Conservation (phyloP, 2,888 invertebrate genomes). For the Acrocyrtus sp. region DNA sequence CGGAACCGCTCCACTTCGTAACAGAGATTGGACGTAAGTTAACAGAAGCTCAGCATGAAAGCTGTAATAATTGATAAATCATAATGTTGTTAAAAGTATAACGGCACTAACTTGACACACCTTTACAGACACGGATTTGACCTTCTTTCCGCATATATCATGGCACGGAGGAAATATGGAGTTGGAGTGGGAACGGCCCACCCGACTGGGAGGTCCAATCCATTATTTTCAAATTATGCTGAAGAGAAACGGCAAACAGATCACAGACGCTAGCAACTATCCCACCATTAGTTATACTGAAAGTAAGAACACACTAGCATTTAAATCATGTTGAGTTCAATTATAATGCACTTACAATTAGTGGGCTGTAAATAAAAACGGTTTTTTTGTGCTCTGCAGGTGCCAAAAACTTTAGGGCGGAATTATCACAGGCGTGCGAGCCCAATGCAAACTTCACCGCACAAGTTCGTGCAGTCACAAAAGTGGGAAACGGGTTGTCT, state of each 20-base stretch:
- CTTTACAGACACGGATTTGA: slow-evolving; percentile 49
- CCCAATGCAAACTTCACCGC: slow-evolving; percentile 59
- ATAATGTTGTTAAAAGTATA: no score
- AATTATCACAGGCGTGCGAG: slow-evolving; percentile 50
- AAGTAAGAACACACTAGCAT: slow-evolving; percentile 3
- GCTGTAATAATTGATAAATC: no score
- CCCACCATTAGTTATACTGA: not conserved
- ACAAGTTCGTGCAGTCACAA: slow-evolving; percentile 57
- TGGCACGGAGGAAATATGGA: slow-evolving; percentile 40
- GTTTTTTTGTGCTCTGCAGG: slow-evolving; percentile 13
- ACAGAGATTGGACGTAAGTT: slow-evolving; percentile 75
- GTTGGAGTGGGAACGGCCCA: slow-evolving; percentile 71
- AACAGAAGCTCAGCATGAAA: no score
- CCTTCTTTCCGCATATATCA: slow-evolving; percentile 30
- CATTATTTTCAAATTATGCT: slow-evolving; percentile 71
- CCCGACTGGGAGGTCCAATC: slow-evolving; percentile 70
- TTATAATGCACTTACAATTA: no score
- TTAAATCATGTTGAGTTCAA: not conserved
- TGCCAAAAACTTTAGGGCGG: slow-evolving; percentile 2
- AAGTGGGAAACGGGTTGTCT: slow-evolving; percentile 21
- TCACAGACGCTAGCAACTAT: slow-evolving; percentile 7
- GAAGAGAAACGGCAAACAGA: slow-evolving; percentile 64
- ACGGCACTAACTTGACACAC: no score
- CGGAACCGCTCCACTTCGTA: slow-evolving; percentile 69
- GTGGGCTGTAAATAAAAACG: not conserved